A percentile compares a stretch with the other conserved stretches of the same genome.
phyloP scores from a whole-genome alignment of 2,888 invertebrate species.

The Lutraria lutraria region DNA sequence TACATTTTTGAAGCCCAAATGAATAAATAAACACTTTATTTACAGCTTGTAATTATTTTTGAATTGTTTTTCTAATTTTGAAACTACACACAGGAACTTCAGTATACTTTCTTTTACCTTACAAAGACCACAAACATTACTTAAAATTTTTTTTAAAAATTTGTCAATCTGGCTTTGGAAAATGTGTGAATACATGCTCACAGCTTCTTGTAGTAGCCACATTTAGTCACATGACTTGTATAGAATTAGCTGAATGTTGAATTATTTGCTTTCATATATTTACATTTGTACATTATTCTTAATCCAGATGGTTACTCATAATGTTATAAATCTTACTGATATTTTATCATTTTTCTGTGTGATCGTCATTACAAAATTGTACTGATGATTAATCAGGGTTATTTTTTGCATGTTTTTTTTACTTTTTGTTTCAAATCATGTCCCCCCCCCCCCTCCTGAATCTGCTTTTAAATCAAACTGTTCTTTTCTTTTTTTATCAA shows the following conservation, averaged over 20 bases:
- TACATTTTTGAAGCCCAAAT: background rate
- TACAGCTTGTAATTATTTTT: too few relatives aligned
- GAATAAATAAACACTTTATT: background rate
- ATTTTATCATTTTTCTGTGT: background rate
- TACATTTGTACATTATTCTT: background rate
- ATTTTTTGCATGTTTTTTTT: background rate
- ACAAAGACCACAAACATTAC: too few relatives aligned
- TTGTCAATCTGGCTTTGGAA: background rate
- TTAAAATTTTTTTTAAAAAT: too few relatives aligned
- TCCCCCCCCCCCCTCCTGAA: too few relatives aligned
- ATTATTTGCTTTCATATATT: background rate
- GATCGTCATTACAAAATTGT: background rate
- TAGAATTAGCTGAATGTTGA: background rate
- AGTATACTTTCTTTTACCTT: too few relatives aligned
- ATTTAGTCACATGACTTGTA: constrained; percentile 1
- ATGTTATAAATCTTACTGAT: background rate
- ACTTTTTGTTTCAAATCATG: too few relatives aligned
- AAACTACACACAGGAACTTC: too few relatives aligned
- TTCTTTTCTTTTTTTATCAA: too few relatives aligned
- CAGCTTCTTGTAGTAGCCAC: constrained; percentile 11
- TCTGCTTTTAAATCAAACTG: too few relatives aligned
- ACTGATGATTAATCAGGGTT: background rate
- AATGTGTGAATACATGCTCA: background rate
- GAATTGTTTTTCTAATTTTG: too few relatives aligned
- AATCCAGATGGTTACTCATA: background rate